Percentiles rank a stretch among this genome's conserved stretches.
These are phyloP conservation scores for Gerris lacustris DNA, from an alignment of 2,888 invertebrate genomes.

Conservation along the genomic window DNA sequence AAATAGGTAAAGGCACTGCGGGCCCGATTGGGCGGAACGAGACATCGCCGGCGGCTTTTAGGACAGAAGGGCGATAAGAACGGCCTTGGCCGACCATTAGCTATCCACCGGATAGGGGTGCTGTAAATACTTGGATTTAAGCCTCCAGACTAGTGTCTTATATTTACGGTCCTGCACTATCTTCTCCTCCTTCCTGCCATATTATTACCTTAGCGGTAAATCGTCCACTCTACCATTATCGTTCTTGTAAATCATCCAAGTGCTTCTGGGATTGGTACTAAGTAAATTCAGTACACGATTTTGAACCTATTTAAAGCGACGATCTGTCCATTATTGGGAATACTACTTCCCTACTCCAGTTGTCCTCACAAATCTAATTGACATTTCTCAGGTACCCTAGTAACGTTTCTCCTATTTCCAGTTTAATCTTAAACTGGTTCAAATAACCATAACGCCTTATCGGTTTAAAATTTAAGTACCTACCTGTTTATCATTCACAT, in stretches of 20 bases:
- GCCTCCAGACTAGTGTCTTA: conserved; percentile 1
- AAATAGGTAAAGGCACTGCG: conserved; percentile 5
- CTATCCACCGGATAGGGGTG: conserved; percentile 5
- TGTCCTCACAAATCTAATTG: too few relatives aligned
- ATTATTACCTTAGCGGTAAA: not conserved
- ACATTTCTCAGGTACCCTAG: too few relatives aligned
- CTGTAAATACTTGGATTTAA: conserved; percentile 3
- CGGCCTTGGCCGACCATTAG: conserved; percentile 1
- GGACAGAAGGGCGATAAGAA: not conserved
- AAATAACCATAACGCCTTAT: too few relatives aligned
- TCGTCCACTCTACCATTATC: not conserved
- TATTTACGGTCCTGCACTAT: not conserved
- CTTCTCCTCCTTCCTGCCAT: conserved; percentile 3
- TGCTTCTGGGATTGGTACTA: too few relatives aligned
- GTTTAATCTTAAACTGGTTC: too few relatives aligned
- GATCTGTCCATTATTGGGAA: too few relatives aligned
- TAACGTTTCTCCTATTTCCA: too few relatives aligned
- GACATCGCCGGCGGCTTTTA: conserved; percentile 1
- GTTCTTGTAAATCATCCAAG: not conserved
- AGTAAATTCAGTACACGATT: too few relatives aligned
- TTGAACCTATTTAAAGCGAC: too few relatives aligned
- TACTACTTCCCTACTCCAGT: too few relatives aligned
- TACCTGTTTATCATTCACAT: too few relatives aligned
- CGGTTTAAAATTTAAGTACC: too few relatives aligned
- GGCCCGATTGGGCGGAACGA: conserved; percentile 5